Evolutionary conservation across 2,888 invertebrate species (phyloP).

Genomic region (Nebria salina): DNA sequence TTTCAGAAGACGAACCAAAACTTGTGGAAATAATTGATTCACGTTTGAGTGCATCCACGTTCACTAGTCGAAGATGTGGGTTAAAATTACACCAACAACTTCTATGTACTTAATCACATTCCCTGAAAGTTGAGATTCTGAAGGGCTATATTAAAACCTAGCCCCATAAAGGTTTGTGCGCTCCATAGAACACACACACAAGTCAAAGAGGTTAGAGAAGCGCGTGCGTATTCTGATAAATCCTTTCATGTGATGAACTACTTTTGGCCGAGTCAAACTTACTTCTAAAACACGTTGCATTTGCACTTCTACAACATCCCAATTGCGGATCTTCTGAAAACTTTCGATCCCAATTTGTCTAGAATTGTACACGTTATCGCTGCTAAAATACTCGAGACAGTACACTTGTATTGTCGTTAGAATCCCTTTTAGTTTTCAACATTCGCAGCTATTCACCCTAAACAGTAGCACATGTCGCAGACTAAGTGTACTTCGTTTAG

Average conservation of each 20-base stretch:
- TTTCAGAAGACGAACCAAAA: constrained; percentile 28
- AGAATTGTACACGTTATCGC: background rate
- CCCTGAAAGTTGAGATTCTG: constrained; percentile 30
- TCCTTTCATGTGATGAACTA: constrained; percentile 3
- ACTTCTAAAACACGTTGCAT: no score
- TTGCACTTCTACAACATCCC: no score
- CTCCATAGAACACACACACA: constrained; percentile 22
- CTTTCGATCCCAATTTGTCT: background rate
- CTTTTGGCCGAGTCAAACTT: background rate
- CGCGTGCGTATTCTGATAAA: constrained; percentile 4
- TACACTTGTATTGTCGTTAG: background rate
- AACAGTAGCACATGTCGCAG: background rate
- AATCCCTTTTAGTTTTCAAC: background rate
- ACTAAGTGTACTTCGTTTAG: background rate
- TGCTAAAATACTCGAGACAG: background rate
- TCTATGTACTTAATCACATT: constrained; percentile 43
- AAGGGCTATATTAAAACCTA: constrained; percentile 39
- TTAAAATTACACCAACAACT: constrained; percentile 45
- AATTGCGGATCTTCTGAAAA: no score
- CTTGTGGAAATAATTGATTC: constrained; percentile 46
- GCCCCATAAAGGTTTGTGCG: constrained; percentile 34
- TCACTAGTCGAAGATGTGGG: constrained; percentile 37
- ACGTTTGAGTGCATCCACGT: constrained; percentile 43
- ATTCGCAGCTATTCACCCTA: background rate
- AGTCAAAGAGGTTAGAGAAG: background rate